phyloP scores from a whole-genome alignment of 1,140 invertebrate species.

The Cydia pomonella region DNA sequence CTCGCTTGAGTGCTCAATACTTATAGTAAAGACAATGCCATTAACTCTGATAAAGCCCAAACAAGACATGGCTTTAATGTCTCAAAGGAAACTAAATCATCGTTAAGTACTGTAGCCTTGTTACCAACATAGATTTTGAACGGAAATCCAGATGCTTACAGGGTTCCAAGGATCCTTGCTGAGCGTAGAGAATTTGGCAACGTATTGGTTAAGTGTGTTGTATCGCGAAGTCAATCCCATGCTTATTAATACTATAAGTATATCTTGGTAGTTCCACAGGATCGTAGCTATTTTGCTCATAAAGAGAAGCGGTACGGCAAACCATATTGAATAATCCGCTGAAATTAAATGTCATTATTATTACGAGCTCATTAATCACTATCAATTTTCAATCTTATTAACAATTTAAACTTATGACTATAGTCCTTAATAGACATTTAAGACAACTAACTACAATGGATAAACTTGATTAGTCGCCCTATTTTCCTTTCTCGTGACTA shows the following conservation, averaged over 20 bases:
- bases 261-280: slow-evolving; percentile 85
- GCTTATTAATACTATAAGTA: slow-evolving; percentile 84
- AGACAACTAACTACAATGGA: no score
- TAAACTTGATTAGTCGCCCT: no score
- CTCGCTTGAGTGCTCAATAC: no score
- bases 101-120: no score
- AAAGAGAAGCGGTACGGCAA: slow-evolving; percentile 56
- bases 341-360: slow-evolving; percentile 26
- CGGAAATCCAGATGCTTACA: not conserved
- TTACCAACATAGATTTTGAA: no score
- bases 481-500: no score
- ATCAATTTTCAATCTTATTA: not conserved
- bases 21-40: no score
- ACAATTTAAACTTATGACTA: no score
- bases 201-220: slow-evolving; percentile 81
- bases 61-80: no score
- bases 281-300: slow-evolving; percentile 84
- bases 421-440: no score
- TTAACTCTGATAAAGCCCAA: no score
- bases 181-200: slow-evolving; percentile 34
- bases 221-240: slow-evolving; percentile 83
- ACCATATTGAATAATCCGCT: slow-evolving; percentile 54
- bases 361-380: not conserved
- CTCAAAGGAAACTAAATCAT: no score
- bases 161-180: not conserved